These are phyloP conservation scores for Nerophis lumbriciformis DNA, from an alignment of 2,113 vertebrate species.

Conservation along the genomic window DNA sequence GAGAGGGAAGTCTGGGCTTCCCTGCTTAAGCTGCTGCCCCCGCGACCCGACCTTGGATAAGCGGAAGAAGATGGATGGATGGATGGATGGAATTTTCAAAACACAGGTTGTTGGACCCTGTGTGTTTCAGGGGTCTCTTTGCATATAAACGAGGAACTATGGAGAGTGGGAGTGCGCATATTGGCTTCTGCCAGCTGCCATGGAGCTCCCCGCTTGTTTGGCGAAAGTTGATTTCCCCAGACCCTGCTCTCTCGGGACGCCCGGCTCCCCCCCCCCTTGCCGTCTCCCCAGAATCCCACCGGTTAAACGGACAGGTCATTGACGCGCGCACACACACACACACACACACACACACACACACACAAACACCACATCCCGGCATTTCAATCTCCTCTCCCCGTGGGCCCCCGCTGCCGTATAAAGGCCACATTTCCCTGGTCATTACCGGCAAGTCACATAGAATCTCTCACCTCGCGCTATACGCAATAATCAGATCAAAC, in stretches of 20 bases:
- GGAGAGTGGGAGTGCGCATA: slow-evolving; percentile 39
- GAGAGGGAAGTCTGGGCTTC: no score
- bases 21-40: no score
- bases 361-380: slow-evolving; percentile 19
- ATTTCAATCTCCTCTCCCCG: slow-evolving; percentile 50
- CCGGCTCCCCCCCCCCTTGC: slow-evolving; percentile 45
- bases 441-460: slow-evolving; percentile 58
- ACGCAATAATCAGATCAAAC: slow-evolving; percentile 56
- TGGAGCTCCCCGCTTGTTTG: slow-evolving; percentile 60
- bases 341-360: no score
- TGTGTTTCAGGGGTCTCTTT: slow-evolving; percentile 53
- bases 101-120: slow-evolving; percentile 3
- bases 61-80: no score
- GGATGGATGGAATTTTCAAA: no score
- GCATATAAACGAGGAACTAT: slow-evolving; percentile 59
- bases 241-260: slow-evolving; percentile 60
- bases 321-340: slow-evolving; percentile 17
- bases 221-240: slow-evolving; percentile 71
- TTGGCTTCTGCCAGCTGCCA: slow-evolving; percentile 59
- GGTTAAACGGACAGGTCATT: slow-evolving; percentile 70
- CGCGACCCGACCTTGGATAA: no score
- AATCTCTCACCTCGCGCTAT: slow-evolving; percentile 57
- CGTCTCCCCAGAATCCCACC: slow-evolving; percentile 57
- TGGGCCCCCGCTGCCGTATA: slow-evolving; percentile 50
- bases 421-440: slow-evolving; percentile 67